phyloP scores from a whole-genome alignment of 1,140 invertebrate genomes.

The Ceratina calcarata region DNA sequence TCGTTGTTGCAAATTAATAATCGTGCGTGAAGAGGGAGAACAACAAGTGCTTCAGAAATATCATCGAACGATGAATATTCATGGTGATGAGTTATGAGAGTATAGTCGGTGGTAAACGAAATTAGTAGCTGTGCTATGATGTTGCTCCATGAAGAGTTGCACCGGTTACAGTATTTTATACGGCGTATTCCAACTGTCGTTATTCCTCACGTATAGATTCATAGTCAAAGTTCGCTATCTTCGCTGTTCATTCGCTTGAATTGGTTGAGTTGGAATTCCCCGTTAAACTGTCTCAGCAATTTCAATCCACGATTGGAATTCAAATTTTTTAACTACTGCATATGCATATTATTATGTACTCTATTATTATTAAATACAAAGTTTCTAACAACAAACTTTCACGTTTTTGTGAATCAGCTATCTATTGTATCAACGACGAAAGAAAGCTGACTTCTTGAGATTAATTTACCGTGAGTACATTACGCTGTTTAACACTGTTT shows the following conservation, averaged over 20 bases:
- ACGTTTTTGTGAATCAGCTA: too few relatives aligned
- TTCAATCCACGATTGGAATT: too few relatives aligned
- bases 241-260: neutral
- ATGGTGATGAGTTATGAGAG: slow-evolving; percentile 79
- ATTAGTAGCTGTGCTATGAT: slow-evolving; percentile 73
- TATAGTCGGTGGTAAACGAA: slow-evolving; percentile 70
- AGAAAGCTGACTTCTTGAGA: too few relatives aligned
- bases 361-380: too few relatives aligned
- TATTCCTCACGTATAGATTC: slow-evolving; percentile 40
- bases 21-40: slow-evolving; percentile 60
- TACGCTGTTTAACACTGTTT: too few relatives aligned
- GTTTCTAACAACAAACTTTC: too few relatives aligned
- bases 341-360: too few relatives aligned
- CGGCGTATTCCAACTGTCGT: slow-evolving; percentile 72
- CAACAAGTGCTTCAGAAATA: slow-evolving; percentile 76
- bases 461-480: too few relatives aligned
- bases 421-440: too few relatives aligned
- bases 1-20: slow-evolving; percentile 79
- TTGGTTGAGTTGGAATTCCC: too few relatives aligned
- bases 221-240: slow-evolving; percentile 49
- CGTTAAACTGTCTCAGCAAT: too few relatives aligned
- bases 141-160: slow-evolving; percentile 79
- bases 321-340: too few relatives aligned
- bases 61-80: slow-evolving; percentile 81
- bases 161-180: slow-evolving; percentile 78